phyloP scores from a whole-genome alignment of 2,888 invertebrate species.

The Mesorhabditis belari region DNA sequence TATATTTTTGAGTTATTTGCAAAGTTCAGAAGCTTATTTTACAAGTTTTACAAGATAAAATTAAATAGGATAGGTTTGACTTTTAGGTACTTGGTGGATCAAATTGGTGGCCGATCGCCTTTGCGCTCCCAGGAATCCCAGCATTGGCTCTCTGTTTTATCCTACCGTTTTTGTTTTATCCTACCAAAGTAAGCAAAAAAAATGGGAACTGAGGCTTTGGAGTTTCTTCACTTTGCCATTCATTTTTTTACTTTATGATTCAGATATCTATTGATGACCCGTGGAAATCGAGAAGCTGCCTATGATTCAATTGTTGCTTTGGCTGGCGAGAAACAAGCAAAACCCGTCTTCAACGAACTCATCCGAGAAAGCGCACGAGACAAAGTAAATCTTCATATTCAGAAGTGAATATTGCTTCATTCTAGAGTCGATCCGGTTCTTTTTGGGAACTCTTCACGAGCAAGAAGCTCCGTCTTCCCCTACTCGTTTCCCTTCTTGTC shows the following conservation, averaged over 20 bases:
- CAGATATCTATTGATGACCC: no score
- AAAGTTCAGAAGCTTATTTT: no score
- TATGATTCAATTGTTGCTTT: slow-evolving; percentile 26
- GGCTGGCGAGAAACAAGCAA: slow-evolving; percentile 32
- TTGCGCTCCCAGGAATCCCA: slow-evolving; percentile 53
- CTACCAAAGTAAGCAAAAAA: slow-evolving; percentile 40
- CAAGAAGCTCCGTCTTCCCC: slow-evolving; percentile 37
- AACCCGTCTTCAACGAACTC: slow-evolving; percentile 37
- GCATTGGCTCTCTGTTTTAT: slow-evolving; percentile 41
- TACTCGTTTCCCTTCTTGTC: slow-evolving; percentile 40
- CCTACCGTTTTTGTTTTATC: slow-evolving; percentile 50
- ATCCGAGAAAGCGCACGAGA: slow-evolving; percentile 34
- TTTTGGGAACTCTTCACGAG: slow-evolving; percentile 43
- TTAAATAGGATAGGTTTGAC: no score
- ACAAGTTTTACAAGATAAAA: no score
- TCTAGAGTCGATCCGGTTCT: slow-evolving; percentile 21
- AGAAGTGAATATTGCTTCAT: background rate
- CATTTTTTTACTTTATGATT: background rate
- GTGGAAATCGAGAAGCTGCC: no score
- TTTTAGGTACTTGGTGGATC: slow-evolving; percentile 48
- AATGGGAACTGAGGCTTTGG: slow-evolving; percentile 14
- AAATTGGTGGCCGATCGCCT: slow-evolving; percentile 53
- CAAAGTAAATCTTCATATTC: slow-evolving; percentile 11
- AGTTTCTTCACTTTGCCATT: background rate
- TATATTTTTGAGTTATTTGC: no score